Evolutionary conservation across 2,113 vertebrate species (phyloP), one percentile per base, ranked within the genome.

Genomic region (Falcunculus frontatus): DNA sequence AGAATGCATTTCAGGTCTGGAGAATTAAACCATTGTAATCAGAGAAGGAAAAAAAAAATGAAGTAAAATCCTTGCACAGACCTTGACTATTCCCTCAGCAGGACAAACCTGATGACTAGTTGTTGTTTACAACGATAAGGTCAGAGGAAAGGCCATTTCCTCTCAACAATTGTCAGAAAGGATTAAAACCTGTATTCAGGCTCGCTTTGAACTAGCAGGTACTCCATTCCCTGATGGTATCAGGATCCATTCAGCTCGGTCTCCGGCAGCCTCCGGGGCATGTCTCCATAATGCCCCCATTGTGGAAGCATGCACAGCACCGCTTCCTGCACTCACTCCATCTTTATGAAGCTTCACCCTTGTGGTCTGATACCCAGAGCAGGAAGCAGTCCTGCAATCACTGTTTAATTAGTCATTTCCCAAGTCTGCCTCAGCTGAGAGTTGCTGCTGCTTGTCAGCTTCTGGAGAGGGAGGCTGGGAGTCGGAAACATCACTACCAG

Each of bases 101-200:
- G 94, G 95, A 90, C 94, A 82, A 90, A 84, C 93, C 88, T 82
- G 93, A 95, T 96, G 95, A 95, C 88, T 89, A 79, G 83, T 95
- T 96, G 96, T 96, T 96, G 96, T 96, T 97, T 97, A 96, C 95
- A 96, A 96, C 49, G 88, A 89, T 96, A 97, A 97, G 96, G 96
- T 97, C 96, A 97, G 90, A 97, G 95, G 96, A 97, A 97, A 96
- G 95, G 96, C 96, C 92, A 96, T 96, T 97, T 97, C 96, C 95
- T 92, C 96, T 96, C 96, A 95, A 78, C 96, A 90, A 94, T 94
- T 96, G 96, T 97, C 96, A 96, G 96, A 94, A 95, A 69, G 95
- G 96, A 96, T 97, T 97, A 97, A 97, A 96, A 96, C 96, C 93
- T 93, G 96, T 83, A 95, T 96, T 95, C 86, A 96, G 92, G 60